A percentile compares a stretch with the other conserved stretches of the same genome.
phyloP scores from a whole-genome alignment of 1,140 invertebrate species.

The Macrobrachium nipponense region DNA sequence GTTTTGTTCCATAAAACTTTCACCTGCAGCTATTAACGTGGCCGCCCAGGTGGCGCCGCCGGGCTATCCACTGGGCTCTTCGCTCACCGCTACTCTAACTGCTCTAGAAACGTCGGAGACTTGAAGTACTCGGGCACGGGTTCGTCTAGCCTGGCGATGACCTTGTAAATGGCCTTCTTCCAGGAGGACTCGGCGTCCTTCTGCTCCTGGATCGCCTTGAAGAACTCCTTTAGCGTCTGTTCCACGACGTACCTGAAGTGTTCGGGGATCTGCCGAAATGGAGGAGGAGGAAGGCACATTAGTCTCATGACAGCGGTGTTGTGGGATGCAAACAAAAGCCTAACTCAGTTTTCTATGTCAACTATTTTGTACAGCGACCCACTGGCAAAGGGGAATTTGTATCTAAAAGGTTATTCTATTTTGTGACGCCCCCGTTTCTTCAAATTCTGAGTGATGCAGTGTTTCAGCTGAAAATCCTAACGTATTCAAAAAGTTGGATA shows the following conservation, averaged over 20 bases:
- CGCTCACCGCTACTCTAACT: conserved; percentile 83
- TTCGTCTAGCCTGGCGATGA: conserved; percentile 98
- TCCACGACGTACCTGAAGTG: conserved; percentile 97
- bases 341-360: too few species aligned
- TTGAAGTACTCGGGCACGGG: conserved; percentile 99
- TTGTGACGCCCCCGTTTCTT: too few species aligned
- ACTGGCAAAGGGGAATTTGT: too few species aligned
- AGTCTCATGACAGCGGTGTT: not conserved
- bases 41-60: conserved; percentile 34
- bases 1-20: too few species aligned
- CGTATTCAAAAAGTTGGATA: too few species aligned
- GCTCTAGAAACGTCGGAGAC: conserved; percentile 98
- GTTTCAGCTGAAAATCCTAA: too few species aligned
- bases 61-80: conserved; percentile 35
- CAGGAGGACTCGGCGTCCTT: conserved; percentile 98
- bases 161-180: conserved; percentile 99
- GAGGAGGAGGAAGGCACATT: not conserved
- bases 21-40: conserved; percentile 18
- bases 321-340: too few species aligned
- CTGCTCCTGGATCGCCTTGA: conserved; percentile 93
- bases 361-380: too few species aligned
- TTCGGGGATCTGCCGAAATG: conserved; percentile 85
- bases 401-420: too few species aligned
- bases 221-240: conserved; percentile 97
- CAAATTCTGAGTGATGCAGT: too few species aligned